phyloP scores from a whole-genome alignment of 2,797 vertebrate genomes.

The Takifugu rubripes region DNA sequence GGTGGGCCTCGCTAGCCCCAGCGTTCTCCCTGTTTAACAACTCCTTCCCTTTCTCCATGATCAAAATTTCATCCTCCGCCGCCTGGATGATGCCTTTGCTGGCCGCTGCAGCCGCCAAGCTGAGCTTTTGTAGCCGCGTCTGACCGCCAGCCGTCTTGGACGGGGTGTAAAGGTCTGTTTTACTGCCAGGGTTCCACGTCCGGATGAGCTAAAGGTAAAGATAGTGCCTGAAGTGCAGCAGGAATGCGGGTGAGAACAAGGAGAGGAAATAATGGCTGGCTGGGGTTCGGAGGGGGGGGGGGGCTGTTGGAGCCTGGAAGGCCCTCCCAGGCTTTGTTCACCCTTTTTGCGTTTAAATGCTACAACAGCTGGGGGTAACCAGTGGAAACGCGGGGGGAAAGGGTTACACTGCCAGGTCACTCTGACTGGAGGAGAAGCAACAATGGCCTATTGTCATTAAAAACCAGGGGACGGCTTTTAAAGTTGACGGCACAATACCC shows the following conservation, averaged over 20 bases:
- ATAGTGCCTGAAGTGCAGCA: constrained; percentile 1
- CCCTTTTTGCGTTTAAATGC: constrained; percentile 47
- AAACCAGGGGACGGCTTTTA: constrained; percentile 20
- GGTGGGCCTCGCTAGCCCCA: neutral
- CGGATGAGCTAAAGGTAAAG: constrained; percentile 6
- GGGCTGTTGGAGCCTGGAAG: constrained; percentile 1
- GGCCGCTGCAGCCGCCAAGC: neutral
- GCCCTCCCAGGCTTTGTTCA: constrained; percentile 16
- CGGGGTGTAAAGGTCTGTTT: constrained; percentile 69
- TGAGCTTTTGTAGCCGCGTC: constrained; percentile 34
- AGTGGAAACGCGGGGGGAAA: constrained; percentile 27
- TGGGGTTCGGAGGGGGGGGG: neutral
- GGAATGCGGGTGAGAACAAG: constrained; percentile 1
- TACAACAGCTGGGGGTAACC: constrained; percentile 33
- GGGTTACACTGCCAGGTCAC: constrained; percentile 23
- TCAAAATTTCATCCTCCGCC: neutral
- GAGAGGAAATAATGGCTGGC: neutral
- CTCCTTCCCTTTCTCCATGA: constrained; percentile 55
- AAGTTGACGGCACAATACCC: constrained; percentile 16
- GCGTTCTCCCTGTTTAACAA: constrained; percentile 7
- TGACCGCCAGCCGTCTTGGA: neutral
- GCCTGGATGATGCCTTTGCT: neutral
- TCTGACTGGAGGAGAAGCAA: constrained; percentile 28
- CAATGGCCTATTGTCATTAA: constrained; percentile 41
- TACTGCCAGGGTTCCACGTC: constrained; percentile 19